A percentile compares a stretch with the other conserved stretches of the same genome.
phyloP scores from a whole-genome alignment of 1,140 invertebrate species.

The Musca vetustissima region DNA sequence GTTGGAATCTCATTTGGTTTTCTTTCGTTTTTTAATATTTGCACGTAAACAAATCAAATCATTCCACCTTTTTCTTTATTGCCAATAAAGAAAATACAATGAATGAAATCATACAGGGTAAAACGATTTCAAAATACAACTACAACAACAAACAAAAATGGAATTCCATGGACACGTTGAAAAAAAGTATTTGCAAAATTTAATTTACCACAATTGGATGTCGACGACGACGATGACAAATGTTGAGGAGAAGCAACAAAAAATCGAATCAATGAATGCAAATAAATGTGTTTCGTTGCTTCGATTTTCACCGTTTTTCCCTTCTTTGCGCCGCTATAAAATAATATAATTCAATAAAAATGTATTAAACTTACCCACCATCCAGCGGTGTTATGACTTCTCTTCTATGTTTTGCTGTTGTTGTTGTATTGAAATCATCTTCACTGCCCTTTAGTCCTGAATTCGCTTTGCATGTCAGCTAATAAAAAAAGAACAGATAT shows the following conservation, averaged over 20 bases:
- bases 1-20: no score
- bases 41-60: slow-evolving; percentile 22
- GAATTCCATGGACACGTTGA: background rate
- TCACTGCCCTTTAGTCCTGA: no score
- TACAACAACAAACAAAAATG: no score
- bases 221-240: slow-evolving; percentile 20
- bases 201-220: slow-evolving; percentile 23
- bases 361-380: slow-evolving; percentile 17
- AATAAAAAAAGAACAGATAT: no score
- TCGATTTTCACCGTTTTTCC: background rate
- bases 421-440: no score
- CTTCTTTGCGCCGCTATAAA: background rate
- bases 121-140: background rate
- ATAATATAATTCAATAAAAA: slow-evolving; percentile 22
- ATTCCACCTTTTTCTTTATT: background rate
- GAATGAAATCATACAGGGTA: no score
- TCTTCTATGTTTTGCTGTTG: no score
- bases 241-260: background rate
- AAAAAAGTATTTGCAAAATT: slow-evolving; percentile 16
- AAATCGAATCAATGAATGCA: no score
- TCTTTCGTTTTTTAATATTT: slow-evolving; percentile 8
- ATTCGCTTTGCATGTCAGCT: no score
- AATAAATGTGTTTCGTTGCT: no score
- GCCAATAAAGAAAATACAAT: background rate
- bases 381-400: background rate